Evolutionary conservation across 2,113 vertebrate species (phyloP).

Genomic region (Salvelinus namaycush): DNA sequence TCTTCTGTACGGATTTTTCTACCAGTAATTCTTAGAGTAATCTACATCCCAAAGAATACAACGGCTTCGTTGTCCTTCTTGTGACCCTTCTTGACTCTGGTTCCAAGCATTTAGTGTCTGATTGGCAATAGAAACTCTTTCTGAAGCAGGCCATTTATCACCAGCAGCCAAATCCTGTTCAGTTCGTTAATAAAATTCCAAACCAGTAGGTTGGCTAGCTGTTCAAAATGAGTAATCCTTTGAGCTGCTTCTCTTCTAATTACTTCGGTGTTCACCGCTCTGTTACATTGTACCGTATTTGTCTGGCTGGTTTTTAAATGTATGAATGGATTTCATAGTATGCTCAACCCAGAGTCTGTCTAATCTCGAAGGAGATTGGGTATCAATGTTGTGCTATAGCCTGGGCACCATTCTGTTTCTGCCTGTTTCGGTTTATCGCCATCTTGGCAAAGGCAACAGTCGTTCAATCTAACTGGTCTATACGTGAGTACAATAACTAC

Average conservation of each 20-base stretch:
- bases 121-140: background rate
- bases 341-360: background rate
- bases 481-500: too few relatives aligned
- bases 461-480: too few relatives aligned
- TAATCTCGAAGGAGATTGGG: too few relatives aligned
- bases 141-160: slow-evolving; percentile 6
- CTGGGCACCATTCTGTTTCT: too few relatives aligned
- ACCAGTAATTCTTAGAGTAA: background rate
- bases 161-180: slow-evolving; percentile 10
- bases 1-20: background rate
- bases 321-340: slow-evolving; percentile 8
- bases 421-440: too few relatives aligned
- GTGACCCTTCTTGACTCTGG: background rate
- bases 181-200: background rate
- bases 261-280: slow-evolving; percentile 6
- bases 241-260: background rate
- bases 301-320: slow-evolving; percentile 18
- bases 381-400: background rate
- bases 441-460: too few relatives aligned
- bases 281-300: background rate
- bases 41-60: background rate
- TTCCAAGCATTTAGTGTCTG: background rate
- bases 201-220: background rate
- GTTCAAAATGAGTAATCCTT: slow-evolving; percentile 10
- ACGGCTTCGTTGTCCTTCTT: background rate